Base-by-base conservation (phyloP, 2,113 vertebrate genomes). In the Heterocephalus glaber region DNA sequence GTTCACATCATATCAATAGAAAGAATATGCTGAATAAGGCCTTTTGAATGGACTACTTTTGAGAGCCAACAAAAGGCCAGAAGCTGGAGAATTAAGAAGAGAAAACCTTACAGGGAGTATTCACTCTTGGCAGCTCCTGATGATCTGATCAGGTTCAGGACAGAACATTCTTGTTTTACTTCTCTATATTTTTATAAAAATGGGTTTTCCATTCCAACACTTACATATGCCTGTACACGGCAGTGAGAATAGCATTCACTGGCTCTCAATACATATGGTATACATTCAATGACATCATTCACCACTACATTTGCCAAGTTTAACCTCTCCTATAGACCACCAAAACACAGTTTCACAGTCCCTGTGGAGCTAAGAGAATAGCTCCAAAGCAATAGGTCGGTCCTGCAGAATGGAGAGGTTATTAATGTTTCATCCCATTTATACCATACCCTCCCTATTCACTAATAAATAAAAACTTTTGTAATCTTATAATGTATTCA, bases 261-360 rank as follows among this genome's bases (percentile, higher is more conserved):
- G 93, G 97, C 96, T 98, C 97, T 93, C 92, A 0, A 4, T 93
- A 97, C 98, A 96, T 98, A 96, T 98, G 98, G 95, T 98, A 92
- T 96, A 94, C 98, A 98, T 98, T 97, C 98, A 84, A 82, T 98
- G 98, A 99, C 98, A 98, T 99, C 98, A 98, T 97, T 86, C 96
- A 1, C 95, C 89, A 84, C 22, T 65, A 7, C 28, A 88, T 81
- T 38, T 97, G 98, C 98, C 98, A 99, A 97, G 93, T 44, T 11
- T 95, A 89, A 94, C 65, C 97, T 98, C 98, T 98, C 92, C 95
- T 52, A 81, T 92, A 98, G 98, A 98, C 98, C 98, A 98, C 98
- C 98, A 98, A 95, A 98, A 98, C 98, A 94, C 96, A 98, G 97
- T 95, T 96, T 83, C 97, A 96, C 96, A 97, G 97, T 68, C 95